Evolutionary conservation across 2,888 invertebrate genomes (phyloP).

Genomic region (Tachina fera): DNA sequence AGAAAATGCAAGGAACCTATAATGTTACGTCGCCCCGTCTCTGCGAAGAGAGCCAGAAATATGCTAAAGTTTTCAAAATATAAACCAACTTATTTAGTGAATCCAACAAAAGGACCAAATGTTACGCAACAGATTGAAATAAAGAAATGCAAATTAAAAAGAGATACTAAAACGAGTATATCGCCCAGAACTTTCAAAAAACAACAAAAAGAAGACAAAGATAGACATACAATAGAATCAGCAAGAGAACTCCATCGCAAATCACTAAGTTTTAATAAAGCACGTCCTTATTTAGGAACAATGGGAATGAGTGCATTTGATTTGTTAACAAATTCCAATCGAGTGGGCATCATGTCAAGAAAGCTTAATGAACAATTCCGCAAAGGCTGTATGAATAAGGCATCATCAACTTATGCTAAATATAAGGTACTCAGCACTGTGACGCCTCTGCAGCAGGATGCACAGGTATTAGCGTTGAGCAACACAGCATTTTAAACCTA

Average conservation of each 20-base stretch:
- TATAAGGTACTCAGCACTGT: slow-evolving; percentile 71
- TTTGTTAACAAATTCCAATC: slow-evolving; percentile 76
- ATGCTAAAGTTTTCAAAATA: slow-evolving; percentile 16
- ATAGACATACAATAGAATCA: not conserved
- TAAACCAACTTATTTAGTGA: slow-evolving; percentile 68
- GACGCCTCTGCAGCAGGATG: slow-evolving; percentile 64
- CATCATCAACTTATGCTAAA: slow-evolving; percentile 70
- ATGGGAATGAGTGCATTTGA: slow-evolving; percentile 77
- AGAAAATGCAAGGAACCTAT: slow-evolving; percentile 62
- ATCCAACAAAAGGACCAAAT: slow-evolving; percentile 70
- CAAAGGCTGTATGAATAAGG: slow-evolving; percentile 73
- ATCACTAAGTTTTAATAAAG: slow-evolving; percentile 7
- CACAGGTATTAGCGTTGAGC: slow-evolving; percentile 53
- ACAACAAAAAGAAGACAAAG: slow-evolving; percentile 62
- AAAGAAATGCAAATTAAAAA: slow-evolving; percentile 75
- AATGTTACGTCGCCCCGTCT: not conserved
- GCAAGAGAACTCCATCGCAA: not conserved
- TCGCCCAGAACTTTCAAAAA: slow-evolving; percentile 69
- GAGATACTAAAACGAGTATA: slow-evolving; percentile 75
- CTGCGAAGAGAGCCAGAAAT: slow-evolving; percentile 18
- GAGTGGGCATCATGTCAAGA: slow-evolving; percentile 42
- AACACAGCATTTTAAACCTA: not conserved
- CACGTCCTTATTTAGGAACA: slow-evolving; percentile 11
- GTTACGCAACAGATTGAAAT: slow-evolving; percentile 73
- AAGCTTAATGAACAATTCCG: slow-evolving; percentile 73